These are phyloP conservation scores for Oceanodroma leucorhoa DNA, from an alignment of 2,797 vertebrate species.

Conservation along the genomic window DNA sequence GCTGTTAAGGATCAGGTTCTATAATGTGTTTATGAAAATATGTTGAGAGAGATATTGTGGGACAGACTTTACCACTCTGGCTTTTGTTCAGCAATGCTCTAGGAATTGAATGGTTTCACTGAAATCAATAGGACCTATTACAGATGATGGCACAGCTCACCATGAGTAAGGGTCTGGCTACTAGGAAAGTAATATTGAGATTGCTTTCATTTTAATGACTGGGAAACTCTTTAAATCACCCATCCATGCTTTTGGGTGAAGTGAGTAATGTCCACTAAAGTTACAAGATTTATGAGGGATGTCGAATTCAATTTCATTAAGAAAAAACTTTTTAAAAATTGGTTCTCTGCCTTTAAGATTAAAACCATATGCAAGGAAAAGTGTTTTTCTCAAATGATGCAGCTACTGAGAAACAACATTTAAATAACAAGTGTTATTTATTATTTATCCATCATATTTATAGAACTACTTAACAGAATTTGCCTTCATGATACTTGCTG, in stretches of 20 bases:
- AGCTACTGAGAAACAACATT: slow-evolving; percentile 28
- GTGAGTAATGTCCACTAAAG: slow-evolving; percentile 68
- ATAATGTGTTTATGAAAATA: neutral
- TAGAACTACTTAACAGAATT: neutral
- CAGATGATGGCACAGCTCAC: neutral
- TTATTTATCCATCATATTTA: neutral
- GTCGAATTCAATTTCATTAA: slow-evolving; percentile 73
- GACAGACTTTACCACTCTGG: neutral
- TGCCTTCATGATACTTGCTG: neutral
- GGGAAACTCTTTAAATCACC: slow-evolving; percentile 34
- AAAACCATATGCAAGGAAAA: slow-evolving; percentile 69
- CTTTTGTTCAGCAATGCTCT: neutral
- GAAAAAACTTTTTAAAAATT: slow-evolving; percentile 56
- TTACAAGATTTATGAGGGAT: slow-evolving; percentile 72
- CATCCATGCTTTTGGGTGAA: slow-evolving; percentile 62
- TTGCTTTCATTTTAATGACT: slow-evolving; percentile 61
- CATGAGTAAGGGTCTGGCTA: neutral
- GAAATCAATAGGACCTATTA: slow-evolving; percentile 26
- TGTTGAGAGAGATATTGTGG: neutral
- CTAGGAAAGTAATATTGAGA: slow-evolving; percentile 29
- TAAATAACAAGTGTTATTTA: neutral
- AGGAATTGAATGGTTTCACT: neutral
- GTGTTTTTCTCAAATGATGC: slow-evolving; percentile 35
- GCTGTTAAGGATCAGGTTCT: neutral
- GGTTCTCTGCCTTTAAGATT: slow-evolving; percentile 66